Conservation (phyloP, 2,797 vertebrate species). For the Pseudochirops cupreus region DNA sequence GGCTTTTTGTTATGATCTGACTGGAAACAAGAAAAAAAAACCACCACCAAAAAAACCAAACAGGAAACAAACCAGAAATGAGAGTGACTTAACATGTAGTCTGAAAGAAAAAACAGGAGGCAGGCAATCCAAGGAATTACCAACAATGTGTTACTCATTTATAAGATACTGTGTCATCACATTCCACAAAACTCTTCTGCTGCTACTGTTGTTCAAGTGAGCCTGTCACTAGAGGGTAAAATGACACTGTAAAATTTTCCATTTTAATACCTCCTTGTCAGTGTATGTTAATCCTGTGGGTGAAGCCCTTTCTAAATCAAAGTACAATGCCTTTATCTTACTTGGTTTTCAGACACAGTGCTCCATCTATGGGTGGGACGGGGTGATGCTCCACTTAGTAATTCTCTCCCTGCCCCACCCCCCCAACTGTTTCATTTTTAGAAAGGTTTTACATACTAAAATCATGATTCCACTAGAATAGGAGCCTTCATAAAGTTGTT, state of each 20-base stretch:
- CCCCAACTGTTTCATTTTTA: conserved; percentile 3
- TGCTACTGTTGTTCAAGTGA: conserved; percentile 31
- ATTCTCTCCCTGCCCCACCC: not conserved
- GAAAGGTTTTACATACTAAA: not conserved
- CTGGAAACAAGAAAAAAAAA: not conserved
- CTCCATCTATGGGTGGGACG: conserved; percentile 64
- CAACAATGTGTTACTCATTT: conserved; percentile 55
- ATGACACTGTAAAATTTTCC: not conserved
- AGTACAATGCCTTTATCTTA: conserved; percentile 8
- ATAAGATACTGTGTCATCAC: not conserved
- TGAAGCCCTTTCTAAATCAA: conserved; percentile 46
- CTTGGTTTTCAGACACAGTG: conserved; percentile 68
- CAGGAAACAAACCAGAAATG: not conserved
- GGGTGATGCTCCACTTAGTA: conserved; percentile 29
- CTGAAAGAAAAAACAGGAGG: not conserved
- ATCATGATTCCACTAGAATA: not conserved
- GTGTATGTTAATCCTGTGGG: conserved; percentile 12
- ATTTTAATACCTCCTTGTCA: conserved; percentile 45
- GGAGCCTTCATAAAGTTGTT: conserved; percentile 27
- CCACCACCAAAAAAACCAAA: not conserved
- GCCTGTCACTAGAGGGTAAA: not conserved
- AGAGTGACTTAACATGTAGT: conserved; percentile 3
- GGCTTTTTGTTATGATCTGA: conserved; percentile 22
- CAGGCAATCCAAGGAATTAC: conserved; percentile 12
- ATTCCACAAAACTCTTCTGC: conserved; percentile 38